Conservation (phyloP, 1,140 invertebrate species). For the Drosophila sturtevanti region DNA sequence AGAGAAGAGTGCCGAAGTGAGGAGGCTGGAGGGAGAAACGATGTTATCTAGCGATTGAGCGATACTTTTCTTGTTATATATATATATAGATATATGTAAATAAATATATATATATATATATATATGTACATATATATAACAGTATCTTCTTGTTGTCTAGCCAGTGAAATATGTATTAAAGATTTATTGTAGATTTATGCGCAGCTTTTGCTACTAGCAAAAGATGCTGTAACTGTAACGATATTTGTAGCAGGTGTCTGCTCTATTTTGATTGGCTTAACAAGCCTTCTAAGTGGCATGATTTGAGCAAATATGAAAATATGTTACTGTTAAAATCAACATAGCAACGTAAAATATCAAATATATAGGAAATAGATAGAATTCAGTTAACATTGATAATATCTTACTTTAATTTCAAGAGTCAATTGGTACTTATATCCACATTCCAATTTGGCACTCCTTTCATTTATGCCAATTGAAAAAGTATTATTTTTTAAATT, state of each 20-base stretch:
- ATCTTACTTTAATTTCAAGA: neutral
- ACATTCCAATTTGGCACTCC: no score
- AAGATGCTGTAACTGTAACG: slow-evolving; percentile 17
- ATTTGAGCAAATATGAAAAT: neutral
- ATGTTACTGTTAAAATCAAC: no score
- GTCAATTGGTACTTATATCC: no score
- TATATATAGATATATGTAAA: neutral
- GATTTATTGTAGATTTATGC: slow-evolving; percentile 75
- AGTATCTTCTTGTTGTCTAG: slow-evolving; percentile 24
- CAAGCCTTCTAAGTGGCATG: slow-evolving; percentile 41
- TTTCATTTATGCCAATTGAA: no score
- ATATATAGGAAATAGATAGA: no score
- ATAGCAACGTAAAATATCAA: no score
- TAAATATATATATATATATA: slow-evolving; percentile 17
- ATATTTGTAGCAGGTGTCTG: slow-evolving; percentile 21
- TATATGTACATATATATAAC: slow-evolving; percentile 14
- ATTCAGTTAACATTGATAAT: no score
- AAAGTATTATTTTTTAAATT: no score
- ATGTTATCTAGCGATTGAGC: slow-evolving; percentile 65
- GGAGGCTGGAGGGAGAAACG: neutral
- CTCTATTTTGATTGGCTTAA: slow-evolving; percentile 50
- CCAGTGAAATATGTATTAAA: slow-evolving; percentile 65
- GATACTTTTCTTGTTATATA: slow-evolving; percentile 63
- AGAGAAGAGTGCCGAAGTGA: slow-evolving; percentile 12
- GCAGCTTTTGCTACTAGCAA: slow-evolving; percentile 55